Evolutionary conservation across 2,888 invertebrate genomes (phyloP).

Genomic region (Monoplex corrugatus): DNA sequence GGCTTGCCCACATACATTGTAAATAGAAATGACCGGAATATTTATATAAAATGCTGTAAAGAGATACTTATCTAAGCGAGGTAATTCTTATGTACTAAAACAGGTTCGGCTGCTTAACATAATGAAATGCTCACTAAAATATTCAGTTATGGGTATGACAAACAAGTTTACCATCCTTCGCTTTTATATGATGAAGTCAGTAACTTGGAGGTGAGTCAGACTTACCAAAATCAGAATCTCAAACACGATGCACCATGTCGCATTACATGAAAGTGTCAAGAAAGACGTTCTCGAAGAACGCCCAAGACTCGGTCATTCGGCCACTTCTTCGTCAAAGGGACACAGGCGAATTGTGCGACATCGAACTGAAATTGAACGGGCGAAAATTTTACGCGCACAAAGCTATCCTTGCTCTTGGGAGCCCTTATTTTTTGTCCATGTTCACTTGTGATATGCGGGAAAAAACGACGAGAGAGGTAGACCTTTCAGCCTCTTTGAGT

Average conservation of each 20-base stretch:
- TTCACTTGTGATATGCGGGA: constrained; percentile 80
- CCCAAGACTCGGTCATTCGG: constrained; percentile 73
- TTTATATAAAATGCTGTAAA: no score
- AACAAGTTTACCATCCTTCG: background rate
- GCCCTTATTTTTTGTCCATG: constrained; percentile 80
- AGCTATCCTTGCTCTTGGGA: constrained; percentile 77
- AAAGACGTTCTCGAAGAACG: constrained; percentile 73
- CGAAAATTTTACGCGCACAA: constrained; percentile 72
- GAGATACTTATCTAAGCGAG: no score
- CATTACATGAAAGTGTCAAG: constrained; percentile 76
- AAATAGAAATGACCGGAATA: no score
- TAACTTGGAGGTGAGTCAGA: constrained; percentile 18
- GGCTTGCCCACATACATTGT: no score
- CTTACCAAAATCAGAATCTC: background rate
- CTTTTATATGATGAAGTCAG: background rate
- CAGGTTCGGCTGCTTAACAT: constrained; percentile 12
- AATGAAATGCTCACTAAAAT: background rate
- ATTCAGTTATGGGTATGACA: background rate
- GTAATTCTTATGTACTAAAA: background rate
- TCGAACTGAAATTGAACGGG: constrained; percentile 73
- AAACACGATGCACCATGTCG: constrained; percentile 66
- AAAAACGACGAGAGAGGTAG: constrained; percentile 70
- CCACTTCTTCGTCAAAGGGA: constrained; percentile 76
- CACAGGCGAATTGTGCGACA: constrained; percentile 78
- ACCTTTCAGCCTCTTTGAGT: constrained; percentile 75